phyloP scores from a whole-genome alignment of 2,888 invertebrate species.

The Chloroclysta siterata region DNA sequence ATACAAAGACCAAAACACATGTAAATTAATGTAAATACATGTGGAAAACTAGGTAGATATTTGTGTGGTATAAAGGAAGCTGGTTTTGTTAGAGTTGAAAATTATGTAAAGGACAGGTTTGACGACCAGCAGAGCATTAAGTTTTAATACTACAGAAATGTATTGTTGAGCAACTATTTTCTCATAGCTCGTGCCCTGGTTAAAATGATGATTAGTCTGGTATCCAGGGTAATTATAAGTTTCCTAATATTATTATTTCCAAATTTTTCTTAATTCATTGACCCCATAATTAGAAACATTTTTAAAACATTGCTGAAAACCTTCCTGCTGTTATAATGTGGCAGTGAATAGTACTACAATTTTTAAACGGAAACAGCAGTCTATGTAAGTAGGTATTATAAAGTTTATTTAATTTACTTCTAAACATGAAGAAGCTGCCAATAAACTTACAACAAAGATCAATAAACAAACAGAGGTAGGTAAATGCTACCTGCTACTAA shows the following conservation, averaged over 20 bases:
- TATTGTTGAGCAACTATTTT: conserved; percentile 25
- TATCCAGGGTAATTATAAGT: conserved; percentile 10
- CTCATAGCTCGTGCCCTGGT: conserved; percentile 13
- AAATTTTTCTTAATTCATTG: too few species aligned
- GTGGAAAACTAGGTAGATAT: conserved; percentile 22
- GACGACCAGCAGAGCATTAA: conserved; percentile 37
- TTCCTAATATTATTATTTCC: too few species aligned
- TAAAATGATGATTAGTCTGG: conserved; percentile 8
- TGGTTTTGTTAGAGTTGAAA: conserved; percentile 31
- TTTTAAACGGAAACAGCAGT: too few species aligned
- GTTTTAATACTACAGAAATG: conserved; percentile 25
- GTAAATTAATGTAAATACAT: conserved; percentile 25
- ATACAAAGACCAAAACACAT: conserved; percentile 17
- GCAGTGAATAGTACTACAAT: too few species aligned
- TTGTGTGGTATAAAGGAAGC: conserved; percentile 33
- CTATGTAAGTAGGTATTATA: too few species aligned
- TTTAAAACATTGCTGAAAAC: too few species aligned
- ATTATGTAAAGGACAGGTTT: conserved; percentile 42
- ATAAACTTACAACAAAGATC: conserved; percentile 26
- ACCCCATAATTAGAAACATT: too few species aligned
- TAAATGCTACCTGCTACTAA: conserved; percentile 37
- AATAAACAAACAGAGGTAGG: conserved; percentile 40
- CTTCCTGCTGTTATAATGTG: too few species aligned
- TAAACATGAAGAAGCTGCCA: conserved; percentile 21
- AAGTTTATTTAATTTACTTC: conserved; percentile 3